Evolutionary conservation across 1,140 invertebrate genomes (phyloP), one percentile per base, ranked within the genome.

Genomic region (Planococcus citri): DNA sequence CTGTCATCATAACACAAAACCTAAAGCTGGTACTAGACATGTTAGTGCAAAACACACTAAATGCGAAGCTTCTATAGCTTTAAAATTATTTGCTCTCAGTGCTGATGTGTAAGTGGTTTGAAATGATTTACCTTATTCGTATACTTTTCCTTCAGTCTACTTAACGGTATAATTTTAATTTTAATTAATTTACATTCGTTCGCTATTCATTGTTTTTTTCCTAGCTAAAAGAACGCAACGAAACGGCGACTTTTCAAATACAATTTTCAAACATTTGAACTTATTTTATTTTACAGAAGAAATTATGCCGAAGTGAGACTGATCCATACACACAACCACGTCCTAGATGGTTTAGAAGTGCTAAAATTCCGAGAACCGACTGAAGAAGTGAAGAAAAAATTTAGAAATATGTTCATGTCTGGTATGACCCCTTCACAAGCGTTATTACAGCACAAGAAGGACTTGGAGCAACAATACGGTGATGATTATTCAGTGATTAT

Each of bases 391-490:
- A 51, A 51, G 17, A 51, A 6, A n/a, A 51, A 51, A 51, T 51
- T 51, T n/a, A 14, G 17, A 51, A 51, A 51, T 51, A 51, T 51
- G 41, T 51, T 51, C n/a, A 51, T 51, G 41, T 14, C 41, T 4
- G 41, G 41, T 9, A 51, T 51, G 41, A 51, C 41, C 10, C 41
- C 41, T 20, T 14, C 41, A n/a, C 41, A 51, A 51, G 41, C 41
- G 4, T 51, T 51, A 51, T 17, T 14, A 17, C 41, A 51, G 41
- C 41, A 51, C 41, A 51, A 51, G 17, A 51, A 51, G 17, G 41
- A 51, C n/a, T 51, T 51, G 41, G 41, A 51, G 41, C 41, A 51
- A n/a, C 41, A 51, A 20, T 51, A 51, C n/a, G 41, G 41, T n/a
- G 41, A 51, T 20, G 41, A 51, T 9, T 51, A 9, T n/a, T 51